These are phyloP conservation scores for Nasonia vitripennis DNA, from an alignment of 1,140 invertebrate species.

Conservation along the genomic window DNA sequence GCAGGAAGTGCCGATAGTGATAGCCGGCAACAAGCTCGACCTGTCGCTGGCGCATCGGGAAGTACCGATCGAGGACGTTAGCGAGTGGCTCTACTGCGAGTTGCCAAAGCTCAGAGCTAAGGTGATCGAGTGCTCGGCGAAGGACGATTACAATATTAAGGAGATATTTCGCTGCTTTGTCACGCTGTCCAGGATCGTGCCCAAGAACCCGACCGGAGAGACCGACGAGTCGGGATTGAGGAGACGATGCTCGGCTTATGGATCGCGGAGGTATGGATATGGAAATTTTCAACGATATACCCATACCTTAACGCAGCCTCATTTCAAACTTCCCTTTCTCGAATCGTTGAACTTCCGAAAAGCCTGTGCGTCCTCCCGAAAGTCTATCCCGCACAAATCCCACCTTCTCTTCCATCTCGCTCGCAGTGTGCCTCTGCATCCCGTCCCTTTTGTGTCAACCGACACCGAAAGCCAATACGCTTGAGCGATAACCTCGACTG, in stretches of 20 bases:
- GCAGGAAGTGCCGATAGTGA: slow-evolving; percentile 89
- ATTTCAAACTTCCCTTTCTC: too few relatives aligned
- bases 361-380: too few relatives aligned
- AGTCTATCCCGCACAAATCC: background rate
- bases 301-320: too few relatives aligned
- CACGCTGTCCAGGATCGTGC: slow-evolving; percentile 81
- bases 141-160: slow-evolving; percentile 85
- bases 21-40: slow-evolving; percentile 91
- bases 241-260: slow-evolving; percentile 84
- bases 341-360: too few relatives aligned
- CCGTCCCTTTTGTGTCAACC: background rate
- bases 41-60: slow-evolving; percentile 80
- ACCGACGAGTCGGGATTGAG: slow-evolving; percentile 80
- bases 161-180: slow-evolving; percentile 85
- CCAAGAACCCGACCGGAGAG: slow-evolving; percentile 75
- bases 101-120: slow-evolving; percentile 85
- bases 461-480: background rate
- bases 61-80: slow-evolving; percentile 85
- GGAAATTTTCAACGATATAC: too few relatives aligned
- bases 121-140: slow-evolving; percentile 88
- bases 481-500: background rate
- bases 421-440: too few relatives aligned
- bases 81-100: slow-evolving; percentile 87
- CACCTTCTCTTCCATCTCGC: background rate
- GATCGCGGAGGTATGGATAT: slow-evolving; percentile 67